A percentile compares a stretch with the other conserved stretches of the same genome.
Evolutionary conservation across 2,888 invertebrate genomes (phyloP).

Genomic region (Ceriagrion tenellum): DNA sequence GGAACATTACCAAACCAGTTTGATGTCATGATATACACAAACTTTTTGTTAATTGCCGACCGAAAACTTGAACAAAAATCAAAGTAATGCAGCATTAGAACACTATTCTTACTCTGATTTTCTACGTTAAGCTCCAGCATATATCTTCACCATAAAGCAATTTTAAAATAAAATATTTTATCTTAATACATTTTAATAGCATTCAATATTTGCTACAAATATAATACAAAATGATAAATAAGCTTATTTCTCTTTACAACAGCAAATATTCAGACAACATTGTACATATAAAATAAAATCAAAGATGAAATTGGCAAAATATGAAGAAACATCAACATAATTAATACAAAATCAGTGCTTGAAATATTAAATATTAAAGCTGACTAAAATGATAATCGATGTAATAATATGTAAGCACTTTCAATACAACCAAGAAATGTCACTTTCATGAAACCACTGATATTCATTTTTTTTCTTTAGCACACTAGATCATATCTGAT

Average conservation of each 20-base stretch:
- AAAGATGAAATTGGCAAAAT: conserved; percentile 38
- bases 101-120: no score
- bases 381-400: conserved; percentile 58
- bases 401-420: neutral
- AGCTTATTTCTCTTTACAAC: conserved; percentile 69
- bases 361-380: conserved; percentile 41
- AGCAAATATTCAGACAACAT: conserved; percentile 64
- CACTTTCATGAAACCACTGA: conserved; percentile 18
- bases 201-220: conserved; percentile 69
- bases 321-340: conserved; percentile 52
- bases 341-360: conserved; percentile 33
- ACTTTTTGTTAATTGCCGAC: no score
- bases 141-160: neutral
- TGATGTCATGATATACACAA: no score
- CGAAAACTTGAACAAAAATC: no score
- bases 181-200: conserved; percentile 58
- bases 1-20: no score
- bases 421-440: neutral
- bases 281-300: conserved; percentile 42
- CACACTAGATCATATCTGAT: conserved; percentile 18
- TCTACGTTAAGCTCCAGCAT: neutral
- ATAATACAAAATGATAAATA: conserved; percentile 70
- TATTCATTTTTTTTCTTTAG: conserved; percentile 15
- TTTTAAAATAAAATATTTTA: neutral
- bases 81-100: no score